A percentile compares a stretch with the other conserved stretches of the same genome.
phyloP scores from a whole-genome alignment of 2,797 vertebrate species.

The Enteromius argenteus region DNA sequence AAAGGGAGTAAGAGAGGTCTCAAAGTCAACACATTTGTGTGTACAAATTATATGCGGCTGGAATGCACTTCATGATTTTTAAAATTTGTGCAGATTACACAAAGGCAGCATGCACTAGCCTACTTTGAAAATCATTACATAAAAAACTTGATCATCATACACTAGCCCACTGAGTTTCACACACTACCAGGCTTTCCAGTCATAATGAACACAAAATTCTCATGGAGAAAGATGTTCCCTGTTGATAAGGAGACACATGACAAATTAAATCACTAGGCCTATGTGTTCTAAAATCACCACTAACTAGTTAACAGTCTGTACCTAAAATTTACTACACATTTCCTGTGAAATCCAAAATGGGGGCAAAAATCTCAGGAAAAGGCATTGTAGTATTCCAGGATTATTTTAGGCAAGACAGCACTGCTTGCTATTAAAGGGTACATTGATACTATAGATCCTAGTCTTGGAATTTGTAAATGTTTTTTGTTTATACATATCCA shows the following conservation, averaged over 20 bases:
- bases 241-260: background rate
- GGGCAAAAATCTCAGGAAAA: background rate
- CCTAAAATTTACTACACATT: background rate
- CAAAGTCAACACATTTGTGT: slow-evolving; percentile 12
- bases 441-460: background rate
- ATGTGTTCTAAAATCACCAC: background rate
- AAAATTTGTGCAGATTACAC: background rate
- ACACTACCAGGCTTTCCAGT: background rate
- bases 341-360: background rate
- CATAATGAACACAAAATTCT: background rate
- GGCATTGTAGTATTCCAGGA: background rate
- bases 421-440: background rate
- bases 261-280: background rate
- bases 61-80: background rate
- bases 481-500: background rate
- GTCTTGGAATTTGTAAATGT: background rate
- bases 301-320: background rate
- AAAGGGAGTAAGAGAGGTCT: background rate
- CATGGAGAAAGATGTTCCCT: background rate
- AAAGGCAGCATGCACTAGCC: background rate
- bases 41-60: slow-evolving; percentile 17
- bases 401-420: background rate
- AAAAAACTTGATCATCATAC: background rate
- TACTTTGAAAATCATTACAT: background rate
- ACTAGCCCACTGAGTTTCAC: background rate